Evolutionary conservation across 2,797 vertebrate species (phyloP).

Genomic region (Helarctos malayanus): DNA sequence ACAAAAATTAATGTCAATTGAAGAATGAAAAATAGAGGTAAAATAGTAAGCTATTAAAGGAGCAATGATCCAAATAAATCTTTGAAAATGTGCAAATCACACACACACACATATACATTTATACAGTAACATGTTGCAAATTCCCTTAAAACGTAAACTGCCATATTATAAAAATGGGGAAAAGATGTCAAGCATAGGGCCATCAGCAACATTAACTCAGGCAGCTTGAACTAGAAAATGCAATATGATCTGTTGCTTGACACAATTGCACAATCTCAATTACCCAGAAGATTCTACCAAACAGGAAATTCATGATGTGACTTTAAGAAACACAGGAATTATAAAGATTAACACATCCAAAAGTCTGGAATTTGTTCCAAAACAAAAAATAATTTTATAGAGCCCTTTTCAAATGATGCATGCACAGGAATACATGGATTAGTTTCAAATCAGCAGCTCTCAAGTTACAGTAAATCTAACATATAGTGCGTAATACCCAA

Average conservation of each 20-base stretch:
- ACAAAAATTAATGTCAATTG: conserved; percentile 40
- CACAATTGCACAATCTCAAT: conserved; percentile 88
- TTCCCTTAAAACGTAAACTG: conserved; percentile 53
- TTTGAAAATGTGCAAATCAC: conserved; percentile 58
- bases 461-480: conserved; percentile 40
- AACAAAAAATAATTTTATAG: conserved; percentile 39
- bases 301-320: conserved; percentile 88
- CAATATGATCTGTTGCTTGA: conserved; percentile 78
- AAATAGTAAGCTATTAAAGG: conserved; percentile 35
- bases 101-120: not conserved
- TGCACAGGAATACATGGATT: conserved; percentile 24
- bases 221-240: conserved; percentile 73
- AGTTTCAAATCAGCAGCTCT: conserved; percentile 1
- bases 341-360: conserved; percentile 67
- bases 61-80: not conserved
- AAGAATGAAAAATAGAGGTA: conserved; percentile 32
- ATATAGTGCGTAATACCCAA: not conserved
- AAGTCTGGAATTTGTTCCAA: conserved; percentile 58
- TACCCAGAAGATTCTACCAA: conserved; percentile 87
- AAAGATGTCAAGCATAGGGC: conserved; percentile 21
- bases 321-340: conserved; percentile 79
- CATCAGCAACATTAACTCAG: conserved; percentile 66
- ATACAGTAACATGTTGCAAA: not conserved
- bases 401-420: conserved; percentile 31
- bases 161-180: not conserved